A percentile compares a stretch with the other conserved stretches of the same genome.
These are phyloP conservation scores for Coluber constrictor DNA, from an alignment of 2,797 vertebrate genomes.

Conservation along the genomic window DNA sequence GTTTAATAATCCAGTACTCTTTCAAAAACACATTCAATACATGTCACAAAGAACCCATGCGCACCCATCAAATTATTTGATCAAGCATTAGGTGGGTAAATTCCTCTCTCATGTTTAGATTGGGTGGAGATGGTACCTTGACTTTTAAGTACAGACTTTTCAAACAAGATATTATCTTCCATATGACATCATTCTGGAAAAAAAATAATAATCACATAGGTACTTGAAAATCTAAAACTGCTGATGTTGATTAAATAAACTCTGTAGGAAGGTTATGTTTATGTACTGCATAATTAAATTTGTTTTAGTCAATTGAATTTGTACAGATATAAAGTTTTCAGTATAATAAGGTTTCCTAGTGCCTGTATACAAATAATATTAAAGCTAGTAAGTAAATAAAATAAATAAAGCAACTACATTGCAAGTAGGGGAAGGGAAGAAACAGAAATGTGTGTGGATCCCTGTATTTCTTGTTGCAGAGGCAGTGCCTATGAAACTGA, in stretches of 20 bases:
- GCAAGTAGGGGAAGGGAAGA: not conserved
- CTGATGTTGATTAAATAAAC: slow-evolving; percentile 56
- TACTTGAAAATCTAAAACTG: slow-evolving; percentile 61
- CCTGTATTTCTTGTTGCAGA: not conserved
- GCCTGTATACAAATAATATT: not conserved
- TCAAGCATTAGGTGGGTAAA: not conserved
- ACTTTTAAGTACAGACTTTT: slow-evolving; percentile 50
- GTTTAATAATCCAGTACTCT: not conserved
- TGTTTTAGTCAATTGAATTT: slow-evolving; percentile 41
- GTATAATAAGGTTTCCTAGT: slow-evolving; percentile 4
- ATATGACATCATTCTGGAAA: not conserved
- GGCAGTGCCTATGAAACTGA: not conserved
- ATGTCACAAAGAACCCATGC: not conserved
- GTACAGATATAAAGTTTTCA: not conserved
- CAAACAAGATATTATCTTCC: slow-evolving; percentile 55
- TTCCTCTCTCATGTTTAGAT: slow-evolving; percentile 22
- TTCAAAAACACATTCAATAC: not conserved
- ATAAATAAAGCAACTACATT: not conserved
- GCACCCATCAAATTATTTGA: not conserved
- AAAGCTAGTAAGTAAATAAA: not conserved
- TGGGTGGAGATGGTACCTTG: slow-evolving; percentile 56
- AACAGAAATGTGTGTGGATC: too few species aligned
- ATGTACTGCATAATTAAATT: slow-evolving; percentile 59
- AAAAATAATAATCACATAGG: slow-evolving; percentile 23
- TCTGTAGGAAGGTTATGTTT: slow-evolving; percentile 51